These are phyloP conservation scores for Tarsius wallacei DNA, from an alignment of 2,797 vertebrate genomes.

Conservation along the genomic window DNA sequence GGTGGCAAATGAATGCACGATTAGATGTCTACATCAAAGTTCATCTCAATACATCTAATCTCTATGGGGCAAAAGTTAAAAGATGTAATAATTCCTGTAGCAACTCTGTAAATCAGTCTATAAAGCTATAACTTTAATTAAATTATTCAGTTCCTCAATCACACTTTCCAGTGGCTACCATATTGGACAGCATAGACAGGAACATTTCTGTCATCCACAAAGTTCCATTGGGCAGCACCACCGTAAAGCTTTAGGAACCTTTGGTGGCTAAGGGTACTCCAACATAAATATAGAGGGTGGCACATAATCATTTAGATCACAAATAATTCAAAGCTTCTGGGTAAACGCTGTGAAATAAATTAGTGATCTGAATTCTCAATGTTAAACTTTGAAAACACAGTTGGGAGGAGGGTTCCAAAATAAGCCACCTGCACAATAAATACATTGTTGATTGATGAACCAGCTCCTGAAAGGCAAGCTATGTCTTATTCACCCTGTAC, in stretches of 20 bases:
- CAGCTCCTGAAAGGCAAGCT: not conserved
- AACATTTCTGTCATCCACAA: not conserved
- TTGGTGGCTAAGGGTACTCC: not conserved
- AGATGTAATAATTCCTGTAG: not conserved
- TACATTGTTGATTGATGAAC: not conserved
- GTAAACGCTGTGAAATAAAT: not conserved
- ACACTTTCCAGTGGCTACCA: not conserved
- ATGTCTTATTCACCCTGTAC: not conserved
- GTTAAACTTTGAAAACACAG: conserved; percentile 38
- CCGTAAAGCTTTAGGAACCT: not conserved
- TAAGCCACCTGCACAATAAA: not conserved
- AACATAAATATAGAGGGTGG: not conserved
- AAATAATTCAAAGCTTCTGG: conserved; percentile 5
- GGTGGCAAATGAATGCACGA: conserved; percentile 6
- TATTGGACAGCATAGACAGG: not conserved
- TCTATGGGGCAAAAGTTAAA: not conserved
- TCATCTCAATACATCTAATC: not conserved
- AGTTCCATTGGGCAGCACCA: not conserved
- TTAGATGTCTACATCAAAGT: not conserved
- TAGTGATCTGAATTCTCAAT: not conserved
- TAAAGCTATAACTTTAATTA: conserved; percentile 5
- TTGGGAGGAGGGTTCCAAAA: conserved; percentile 2
- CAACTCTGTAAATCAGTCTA: not conserved
- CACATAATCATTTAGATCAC: not conserved
- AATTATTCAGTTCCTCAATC: not conserved